Evolutionary conservation across 2,113 vertebrate genomes (phyloP), one percentile per base, ranked within the genome.

Genomic region (Rhinoptilus africanus): DNA sequence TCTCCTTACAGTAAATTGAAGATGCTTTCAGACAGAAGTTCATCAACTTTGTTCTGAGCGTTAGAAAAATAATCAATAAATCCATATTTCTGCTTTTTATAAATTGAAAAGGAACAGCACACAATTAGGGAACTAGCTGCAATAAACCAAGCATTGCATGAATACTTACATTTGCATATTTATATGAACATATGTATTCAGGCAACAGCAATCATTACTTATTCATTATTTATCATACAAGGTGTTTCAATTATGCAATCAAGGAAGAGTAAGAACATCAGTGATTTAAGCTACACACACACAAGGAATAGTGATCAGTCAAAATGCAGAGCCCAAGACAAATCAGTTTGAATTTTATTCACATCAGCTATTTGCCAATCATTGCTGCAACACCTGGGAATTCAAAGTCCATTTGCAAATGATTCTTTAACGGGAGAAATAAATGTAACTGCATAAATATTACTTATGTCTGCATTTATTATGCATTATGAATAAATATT

Each of bases 241-340:
- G 89, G 87, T 76, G 62, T 82, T 91, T 95, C 83, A 95, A 89
- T 95, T 95, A 95, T 91, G 73, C 86, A 96, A 94, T 89, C 86
- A 93, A 89, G 80, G 23, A 68, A 59, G 50, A 94, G 80, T 43
- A 85, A 80, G 79, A 96, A 90, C 90, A 89, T 76, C 86, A 81
- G 77, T 87, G 60, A 94, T 88, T 96, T 96, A 89, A 81, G 84
- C 27, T 69, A 30, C 5, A 56, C 19, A 85, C 71, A 74, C 4
- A 60, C 11, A 48, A 90, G 75, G 85, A 91, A 90, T 77, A 94
- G 53, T n/a, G 51, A 95, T 95, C 84, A 94, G 53, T 28, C 45
- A 74, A 95, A 95, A 94, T 6, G 35, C 89, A 95, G 66, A 95
- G 57, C 76, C 53, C 27, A 28, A 51, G 78, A 91, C 67, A 95